Base-by-base conservation (phyloP, 2,797 vertebrate species). In the Zalophus californianus region DNA sequence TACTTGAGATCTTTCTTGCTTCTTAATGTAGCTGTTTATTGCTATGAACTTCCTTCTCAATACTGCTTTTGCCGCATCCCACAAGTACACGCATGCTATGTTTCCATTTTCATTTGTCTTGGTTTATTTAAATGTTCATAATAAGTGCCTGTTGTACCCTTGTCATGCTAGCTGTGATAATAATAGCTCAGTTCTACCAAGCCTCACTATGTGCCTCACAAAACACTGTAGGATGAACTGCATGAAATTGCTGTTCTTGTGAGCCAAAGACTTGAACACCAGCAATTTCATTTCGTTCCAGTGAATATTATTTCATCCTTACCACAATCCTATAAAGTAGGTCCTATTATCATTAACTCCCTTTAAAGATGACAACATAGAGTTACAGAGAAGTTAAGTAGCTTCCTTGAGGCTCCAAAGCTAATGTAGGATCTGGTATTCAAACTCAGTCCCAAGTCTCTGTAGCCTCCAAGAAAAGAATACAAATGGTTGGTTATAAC, bases 151-250 rank as follows among this genome's bases (percentile, higher is more conserved):
- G 11, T 38, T 86, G 35, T 60, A 15, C 10, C 41, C 73, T 18
- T n/a, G 16, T 35, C 16, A 12, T 5, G 16, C 23, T 48, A 52
- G 27, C 14, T 35, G 23, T 35, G 32, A 41, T 13, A 41, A 11
- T 62, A 56, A 72, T 35, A 60, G 5, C 54, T 91, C 29, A 23
- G 44, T 91, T 80, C 54, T 15, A 56, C 27, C 7, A n/a, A 60
- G 35, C 5, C 29, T 35, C 27, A 7, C n/a, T 13, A 1, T 0
- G 9, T 29, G 7, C 68, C 50, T 10, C 4, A 11, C n/a, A 52
- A 56, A 18, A 18, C 27, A 10, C 50, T 38, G 14, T 35, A 60
- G 44, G n/a, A 54, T 50, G 32, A 90, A 83, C 48, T 50, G 5
- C 62, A 29, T 6, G 27, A 21, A 94, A 82, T 15, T 13, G 16